Evolutionary conservation across 2,797 vertebrate species (phyloP).

Genomic region (Leptodactylus fallax): DNA sequence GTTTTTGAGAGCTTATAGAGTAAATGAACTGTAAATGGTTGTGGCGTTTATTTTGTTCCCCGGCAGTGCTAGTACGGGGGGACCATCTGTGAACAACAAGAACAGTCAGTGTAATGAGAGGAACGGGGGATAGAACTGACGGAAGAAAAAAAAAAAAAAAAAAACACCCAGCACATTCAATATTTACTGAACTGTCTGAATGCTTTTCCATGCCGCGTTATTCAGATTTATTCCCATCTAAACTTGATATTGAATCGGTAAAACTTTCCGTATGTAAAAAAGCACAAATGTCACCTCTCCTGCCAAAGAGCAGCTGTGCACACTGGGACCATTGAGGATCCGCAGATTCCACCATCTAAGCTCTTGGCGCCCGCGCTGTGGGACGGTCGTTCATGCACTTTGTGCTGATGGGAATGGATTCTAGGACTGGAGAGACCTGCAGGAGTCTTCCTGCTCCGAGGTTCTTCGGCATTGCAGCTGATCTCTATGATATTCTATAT

Average conservation of each 20-base stretch:
- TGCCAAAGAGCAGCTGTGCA: slow-evolving; percentile 30
- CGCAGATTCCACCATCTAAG: slow-evolving; percentile 8
- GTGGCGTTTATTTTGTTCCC: slow-evolving; percentile 37
- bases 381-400: neutral
- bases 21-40: slow-evolving; percentile 56
- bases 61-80: slow-evolving; percentile 34
- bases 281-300: slow-evolving; percentile 30
- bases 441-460: neutral
- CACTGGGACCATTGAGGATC: slow-evolving; percentile 18
- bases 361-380: neutral
- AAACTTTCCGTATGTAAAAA: slow-evolving; percentile 32
- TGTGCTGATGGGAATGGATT: neutral
- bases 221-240: slow-evolving; percentile 55
- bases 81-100: slow-evolving; percentile 53
- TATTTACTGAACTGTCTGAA: slow-evolving; percentile 60
- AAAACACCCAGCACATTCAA: slow-evolving; percentile 51
- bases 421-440: neutral
- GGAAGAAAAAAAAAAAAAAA: slow-evolving; percentile 23
- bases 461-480: neutral
- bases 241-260: slow-evolving; percentile 16
- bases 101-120: slow-evolving; percentile 49
- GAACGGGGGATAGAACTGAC: slow-evolving; percentile 31
- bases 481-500: too few relatives aligned
- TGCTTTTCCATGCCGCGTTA: slow-evolving; percentile 38
- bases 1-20: slow-evolving; percentile 21